phyloP scores from a whole-genome alignment of 2,113 vertebrate species.

The Ramphastos sulfuratus region DNA sequence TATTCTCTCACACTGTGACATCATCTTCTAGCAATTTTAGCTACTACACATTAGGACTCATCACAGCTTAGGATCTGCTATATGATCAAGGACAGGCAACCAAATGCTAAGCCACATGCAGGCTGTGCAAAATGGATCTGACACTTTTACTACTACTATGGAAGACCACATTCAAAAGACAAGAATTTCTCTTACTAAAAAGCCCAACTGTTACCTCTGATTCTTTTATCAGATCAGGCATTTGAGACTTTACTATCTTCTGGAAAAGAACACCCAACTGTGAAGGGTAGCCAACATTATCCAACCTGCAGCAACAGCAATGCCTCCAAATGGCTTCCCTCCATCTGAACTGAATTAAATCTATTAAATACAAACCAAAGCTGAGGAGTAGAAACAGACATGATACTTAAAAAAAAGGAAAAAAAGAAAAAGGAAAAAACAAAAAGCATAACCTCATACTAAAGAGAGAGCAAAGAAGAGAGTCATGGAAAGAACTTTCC shows the following conservation, averaged over 20 bases:
- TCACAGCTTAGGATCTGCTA: background rate
- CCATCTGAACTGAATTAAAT: background rate
- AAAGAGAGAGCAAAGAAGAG: background rate
- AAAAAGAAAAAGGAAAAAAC: background rate
- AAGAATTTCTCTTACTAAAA: background rate
- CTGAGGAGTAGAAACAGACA: background rate
- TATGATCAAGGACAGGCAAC: background rate
- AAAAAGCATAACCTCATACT: too few species aligned
- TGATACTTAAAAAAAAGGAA: background rate
- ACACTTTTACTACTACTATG: background rate
- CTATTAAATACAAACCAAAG: background rate
- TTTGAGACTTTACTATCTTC: background rate
- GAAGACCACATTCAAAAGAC: background rate
- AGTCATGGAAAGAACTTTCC: background rate
- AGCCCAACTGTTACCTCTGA: background rate
- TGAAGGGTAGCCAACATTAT: background rate
- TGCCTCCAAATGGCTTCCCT: background rate
- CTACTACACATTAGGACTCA: fast-evolving
- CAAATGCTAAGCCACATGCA: background rate
- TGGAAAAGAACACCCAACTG: background rate
- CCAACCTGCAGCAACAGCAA: background rate
- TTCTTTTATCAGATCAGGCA: background rate
- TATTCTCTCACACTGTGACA: background rate
- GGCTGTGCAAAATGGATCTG: background rate
- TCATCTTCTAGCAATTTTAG: background rate